These are phyloP conservation scores for Euplexia lucipara DNA, from an alignment of 2,888 invertebrate genomes.

Conservation along the genomic window DNA sequence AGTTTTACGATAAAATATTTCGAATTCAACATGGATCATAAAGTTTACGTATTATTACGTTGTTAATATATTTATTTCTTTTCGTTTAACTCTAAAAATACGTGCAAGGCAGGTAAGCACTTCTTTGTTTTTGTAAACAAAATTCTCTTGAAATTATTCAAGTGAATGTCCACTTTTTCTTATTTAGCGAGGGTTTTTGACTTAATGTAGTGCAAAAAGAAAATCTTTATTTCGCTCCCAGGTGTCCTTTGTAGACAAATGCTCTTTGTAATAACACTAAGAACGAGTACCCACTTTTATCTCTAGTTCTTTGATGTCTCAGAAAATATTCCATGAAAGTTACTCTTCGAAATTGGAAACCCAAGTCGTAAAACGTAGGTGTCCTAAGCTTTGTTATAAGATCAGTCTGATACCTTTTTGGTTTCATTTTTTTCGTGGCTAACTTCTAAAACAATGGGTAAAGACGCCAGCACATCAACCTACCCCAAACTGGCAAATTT, in stretches of 20 bases:
- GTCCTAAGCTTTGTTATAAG: constrained; percentile 12
- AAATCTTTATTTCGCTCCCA: constrained; percentile 33
- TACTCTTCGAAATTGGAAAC: constrained; percentile 34
- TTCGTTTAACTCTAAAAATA: constrained; percentile 4
- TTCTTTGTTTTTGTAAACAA: background rate
- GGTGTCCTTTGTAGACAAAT: constrained; percentile 45
- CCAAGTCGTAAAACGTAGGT: constrained; percentile 23
- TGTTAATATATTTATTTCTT: constrained; percentile 12
- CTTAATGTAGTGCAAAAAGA: constrained; percentile 5
- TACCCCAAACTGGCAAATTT: too few relatives aligned
- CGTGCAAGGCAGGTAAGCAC: background rate
- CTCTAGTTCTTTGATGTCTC: constrained; percentile 35
- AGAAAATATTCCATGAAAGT: constrained; percentile 32
- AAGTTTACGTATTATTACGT: constrained; percentile 7
- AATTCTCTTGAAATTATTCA: constrained; percentile 2
- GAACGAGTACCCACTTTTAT: constrained; percentile 24
- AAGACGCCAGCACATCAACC: too few relatives aligned
- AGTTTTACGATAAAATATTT: constrained; percentile 30
- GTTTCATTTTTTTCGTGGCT: constrained; percentile 3
- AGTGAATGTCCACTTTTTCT: constrained; percentile 7
- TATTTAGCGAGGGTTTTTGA: constrained; percentile 15
- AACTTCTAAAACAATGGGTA: background rate
- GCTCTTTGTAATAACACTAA: constrained; percentile 41
- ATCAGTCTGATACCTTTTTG: constrained; percentile 5
- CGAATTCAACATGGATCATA: constrained; percentile 28